These are phyloP conservation scores for Dynastes maya DNA, from an alignment of 2,888 invertebrate genomes.

Conservation along the genomic window DNA sequence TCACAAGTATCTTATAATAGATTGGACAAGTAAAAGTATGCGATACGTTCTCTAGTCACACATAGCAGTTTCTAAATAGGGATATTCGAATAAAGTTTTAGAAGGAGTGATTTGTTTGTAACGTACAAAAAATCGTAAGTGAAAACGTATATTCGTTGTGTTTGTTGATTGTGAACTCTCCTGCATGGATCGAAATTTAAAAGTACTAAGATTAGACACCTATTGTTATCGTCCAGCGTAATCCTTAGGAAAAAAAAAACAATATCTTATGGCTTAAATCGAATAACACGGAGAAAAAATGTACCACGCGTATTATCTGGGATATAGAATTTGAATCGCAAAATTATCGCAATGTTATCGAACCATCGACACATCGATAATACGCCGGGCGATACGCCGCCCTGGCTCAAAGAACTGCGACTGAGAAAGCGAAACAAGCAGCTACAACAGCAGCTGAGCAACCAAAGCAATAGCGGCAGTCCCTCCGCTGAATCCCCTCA, in stretches of 20 bases:
- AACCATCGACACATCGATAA: conserved; percentile 24
- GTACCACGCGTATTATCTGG: background rate
- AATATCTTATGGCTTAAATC: background rate
- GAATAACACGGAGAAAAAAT: background rate
- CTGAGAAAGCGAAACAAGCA: conserved; percentile 69
- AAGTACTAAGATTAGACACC: conserved; percentile 3
- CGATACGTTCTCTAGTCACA: too few species aligned
- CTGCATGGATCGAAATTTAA: conserved; percentile 5
- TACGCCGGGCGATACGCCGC: conserved; percentile 73
- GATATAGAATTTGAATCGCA: conserved; percentile 3
- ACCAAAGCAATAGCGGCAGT: conserved; percentile 44
- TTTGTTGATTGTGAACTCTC: conserved; percentile 1
- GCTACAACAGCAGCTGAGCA: conserved; percentile 54
- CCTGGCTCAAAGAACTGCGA: conserved; percentile 89
- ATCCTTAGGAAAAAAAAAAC: background rate
- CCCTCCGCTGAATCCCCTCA: conserved; percentile 34
- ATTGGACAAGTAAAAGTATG: too few species aligned
- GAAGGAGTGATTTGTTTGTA: background rate
- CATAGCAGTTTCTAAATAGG: background rate
- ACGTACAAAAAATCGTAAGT: conserved; percentile 11
- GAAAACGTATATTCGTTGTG: conserved; percentile 15
- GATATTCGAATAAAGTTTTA: background rate
- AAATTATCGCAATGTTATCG: conserved; percentile 47
- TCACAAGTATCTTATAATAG: too few species aligned
- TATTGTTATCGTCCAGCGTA: conserved; percentile 16